Conservation (phyloP, 1,140 invertebrate genomes). For the Acromyrmex echinatior region DNA sequence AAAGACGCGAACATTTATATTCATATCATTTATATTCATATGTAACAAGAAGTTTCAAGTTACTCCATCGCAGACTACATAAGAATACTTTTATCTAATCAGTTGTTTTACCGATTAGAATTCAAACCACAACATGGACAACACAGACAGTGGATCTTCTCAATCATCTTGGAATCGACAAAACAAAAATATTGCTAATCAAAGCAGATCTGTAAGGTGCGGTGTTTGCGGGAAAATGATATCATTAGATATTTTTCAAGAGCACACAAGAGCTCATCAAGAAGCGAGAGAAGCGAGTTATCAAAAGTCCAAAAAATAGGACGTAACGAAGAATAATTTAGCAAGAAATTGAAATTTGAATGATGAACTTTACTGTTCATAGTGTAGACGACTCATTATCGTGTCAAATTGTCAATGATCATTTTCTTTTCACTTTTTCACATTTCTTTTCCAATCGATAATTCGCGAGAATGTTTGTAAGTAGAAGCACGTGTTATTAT, state of each 20-base stretch:
- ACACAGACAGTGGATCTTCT: no score
- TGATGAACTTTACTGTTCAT: not conserved
- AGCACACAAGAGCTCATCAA: no score
- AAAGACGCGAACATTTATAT: not conserved
- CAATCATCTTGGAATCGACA: no score
- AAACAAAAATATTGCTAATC: no score
- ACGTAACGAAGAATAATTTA: no score
- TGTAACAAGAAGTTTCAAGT: not conserved
- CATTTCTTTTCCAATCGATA: not conserved
- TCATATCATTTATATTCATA: not conserved
- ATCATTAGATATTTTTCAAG: no score
- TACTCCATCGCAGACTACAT: not conserved
- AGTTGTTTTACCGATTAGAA: not conserved
- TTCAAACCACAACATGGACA: not conserved
- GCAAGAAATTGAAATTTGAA: not conserved
- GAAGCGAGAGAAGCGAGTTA: no score
- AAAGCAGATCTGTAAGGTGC: no score
- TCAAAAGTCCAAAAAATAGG: no score
- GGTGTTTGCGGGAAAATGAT: no score
- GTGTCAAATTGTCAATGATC: not conserved
- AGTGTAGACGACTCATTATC: not conserved
- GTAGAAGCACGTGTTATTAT: conserved; percentile 41
- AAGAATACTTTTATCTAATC: not conserved
- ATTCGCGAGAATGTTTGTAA: not conserved
- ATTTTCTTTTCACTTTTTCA: no score